A percentile compares a stretch with the other conserved stretches of the same genome.
Evolutionary conservation across 2,113 vertebrate genomes (phyloP).

Genomic region (Alexandromys fortis): DNA sequence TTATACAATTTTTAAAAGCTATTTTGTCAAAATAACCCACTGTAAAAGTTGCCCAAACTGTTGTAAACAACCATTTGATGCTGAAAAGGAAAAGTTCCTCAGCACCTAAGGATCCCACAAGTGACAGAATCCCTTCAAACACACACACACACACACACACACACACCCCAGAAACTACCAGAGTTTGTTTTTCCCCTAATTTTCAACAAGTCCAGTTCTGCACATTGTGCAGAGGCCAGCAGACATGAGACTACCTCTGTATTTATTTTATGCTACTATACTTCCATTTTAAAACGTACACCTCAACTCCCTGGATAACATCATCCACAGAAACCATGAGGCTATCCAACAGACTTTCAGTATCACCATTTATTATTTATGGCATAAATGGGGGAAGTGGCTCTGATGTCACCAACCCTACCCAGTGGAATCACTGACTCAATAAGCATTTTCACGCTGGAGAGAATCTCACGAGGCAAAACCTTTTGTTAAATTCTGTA

Average conservation of each 20-base stretch:
- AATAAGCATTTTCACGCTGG: constrained; percentile 61
- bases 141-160: constrained; percentile 54
- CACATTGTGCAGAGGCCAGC: constrained; percentile 13
- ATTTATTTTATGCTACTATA: constrained; percentile 29
- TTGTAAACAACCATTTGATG: not conserved
- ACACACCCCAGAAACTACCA: constrained; percentile 3
- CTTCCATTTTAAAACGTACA: constrained; percentile 63
- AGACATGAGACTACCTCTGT: constrained; percentile 47
- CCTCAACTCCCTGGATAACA: constrained; percentile 67
- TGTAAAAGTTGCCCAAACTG: constrained; percentile 19
- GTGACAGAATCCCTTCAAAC: constrained; percentile 52
- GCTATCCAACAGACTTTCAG: constrained; percentile 74
- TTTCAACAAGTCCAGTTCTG: constrained; percentile 53
- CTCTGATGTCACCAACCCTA: constrained; percentile 70
- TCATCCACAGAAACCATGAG: constrained; percentile 68
- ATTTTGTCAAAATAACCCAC: constrained; percentile 55
- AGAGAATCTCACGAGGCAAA: constrained; percentile 71
- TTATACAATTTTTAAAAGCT: not conserved
- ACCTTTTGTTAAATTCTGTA: constrained; percentile 40
- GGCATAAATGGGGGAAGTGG: constrained; percentile 64
- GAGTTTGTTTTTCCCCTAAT: not conserved
- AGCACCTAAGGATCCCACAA: constrained; percentile 7
- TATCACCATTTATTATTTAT: constrained; percentile 71
- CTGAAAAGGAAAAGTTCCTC: constrained; percentile 56
- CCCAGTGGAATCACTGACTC: constrained; percentile 74